A percentile compares a stretch with the other conserved stretches of the same genome.
Evolutionary conservation across 2,113 vertebrate genomes (phyloP).

Genomic region (Percina caprodes): DNA sequence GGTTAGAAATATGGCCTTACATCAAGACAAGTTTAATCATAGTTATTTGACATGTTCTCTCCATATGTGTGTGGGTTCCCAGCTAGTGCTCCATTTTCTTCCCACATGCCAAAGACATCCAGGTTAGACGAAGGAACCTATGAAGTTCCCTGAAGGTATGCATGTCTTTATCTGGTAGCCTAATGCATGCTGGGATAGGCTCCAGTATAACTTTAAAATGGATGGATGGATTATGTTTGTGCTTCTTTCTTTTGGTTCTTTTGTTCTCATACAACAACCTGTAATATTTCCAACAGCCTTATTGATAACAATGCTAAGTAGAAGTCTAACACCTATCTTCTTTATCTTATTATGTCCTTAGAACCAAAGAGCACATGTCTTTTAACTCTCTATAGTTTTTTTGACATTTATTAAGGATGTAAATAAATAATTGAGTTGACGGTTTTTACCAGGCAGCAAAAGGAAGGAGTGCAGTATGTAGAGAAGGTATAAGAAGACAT

Average conservation of each 20-base stretch:
- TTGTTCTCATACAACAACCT: constrained; percentile 52
- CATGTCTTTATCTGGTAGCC: neutral
- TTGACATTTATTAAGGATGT: neutral
- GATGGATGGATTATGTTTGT: constrained; percentile 25
- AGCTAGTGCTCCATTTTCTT: neutral
- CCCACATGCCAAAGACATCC: neutral
- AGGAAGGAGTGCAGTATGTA: neutral
- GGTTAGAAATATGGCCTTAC: constrained; percentile 4
- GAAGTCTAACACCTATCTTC: no score
- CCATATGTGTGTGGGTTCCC: neutral
- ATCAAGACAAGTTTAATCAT: constrained; percentile 8
- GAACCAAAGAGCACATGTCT: no score
- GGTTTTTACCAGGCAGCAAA: neutral
- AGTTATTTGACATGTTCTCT: neutral
- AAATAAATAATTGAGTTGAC: neutral
- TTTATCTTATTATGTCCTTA: no score
- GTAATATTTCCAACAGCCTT: constrained; percentile 46
- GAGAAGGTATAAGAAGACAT: neutral
- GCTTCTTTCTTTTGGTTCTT: constrained; percentile 27
- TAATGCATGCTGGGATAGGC: neutral
- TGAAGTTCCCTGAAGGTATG: neutral
- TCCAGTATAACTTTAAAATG: constrained; percentile 5
- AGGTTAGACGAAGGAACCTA: neutral
- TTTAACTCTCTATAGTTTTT: neutral
- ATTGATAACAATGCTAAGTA: no score